Percentiles rank a stretch among this genome's conserved stretches.
phyloP scores from a whole-genome alignment of 2,797 vertebrate species.

The Sciurus carolinensis region DNA sequence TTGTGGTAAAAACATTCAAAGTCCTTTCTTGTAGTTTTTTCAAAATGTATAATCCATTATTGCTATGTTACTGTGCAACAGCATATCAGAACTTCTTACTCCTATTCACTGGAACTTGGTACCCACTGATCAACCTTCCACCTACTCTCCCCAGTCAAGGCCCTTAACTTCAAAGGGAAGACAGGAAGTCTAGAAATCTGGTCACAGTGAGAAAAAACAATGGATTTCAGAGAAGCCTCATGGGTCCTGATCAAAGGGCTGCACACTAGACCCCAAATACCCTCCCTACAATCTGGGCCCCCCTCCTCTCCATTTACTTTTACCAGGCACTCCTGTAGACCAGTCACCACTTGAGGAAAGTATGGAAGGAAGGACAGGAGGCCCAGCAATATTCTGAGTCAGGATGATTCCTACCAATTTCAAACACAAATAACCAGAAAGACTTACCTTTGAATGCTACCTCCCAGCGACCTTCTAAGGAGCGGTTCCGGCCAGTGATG shows the following conservation, averaged over 20 bases:
- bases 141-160: neutral
- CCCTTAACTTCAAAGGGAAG: neutral
- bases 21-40: neutral
- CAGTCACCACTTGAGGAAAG: neutral
- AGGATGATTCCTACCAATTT: neutral
- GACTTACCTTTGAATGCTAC: constrained; percentile 97
- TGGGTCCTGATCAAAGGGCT: neutral
- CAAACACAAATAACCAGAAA: neutral
- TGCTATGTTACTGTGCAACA: neutral
- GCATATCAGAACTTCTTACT: neutral
- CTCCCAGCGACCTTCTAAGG: constrained; percentile 97
- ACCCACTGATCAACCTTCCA: neutral
- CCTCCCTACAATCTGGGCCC: neutral
- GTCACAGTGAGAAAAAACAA: neutral
- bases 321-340: neutral
- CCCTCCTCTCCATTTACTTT: neutral
- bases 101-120: neutral
- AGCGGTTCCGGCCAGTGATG: constrained; percentile 95
- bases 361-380: neutral
- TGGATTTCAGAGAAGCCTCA: neutral
- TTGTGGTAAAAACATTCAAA: neutral
- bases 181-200: neutral
- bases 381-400: neutral
- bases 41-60: neutral
- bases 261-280: rapidly evolving